Evolutionary conservation across 2,888 invertebrate genomes (phyloP), one percentile per base, ranked within the genome.

Genomic region (Strigamia maritima): DNA sequence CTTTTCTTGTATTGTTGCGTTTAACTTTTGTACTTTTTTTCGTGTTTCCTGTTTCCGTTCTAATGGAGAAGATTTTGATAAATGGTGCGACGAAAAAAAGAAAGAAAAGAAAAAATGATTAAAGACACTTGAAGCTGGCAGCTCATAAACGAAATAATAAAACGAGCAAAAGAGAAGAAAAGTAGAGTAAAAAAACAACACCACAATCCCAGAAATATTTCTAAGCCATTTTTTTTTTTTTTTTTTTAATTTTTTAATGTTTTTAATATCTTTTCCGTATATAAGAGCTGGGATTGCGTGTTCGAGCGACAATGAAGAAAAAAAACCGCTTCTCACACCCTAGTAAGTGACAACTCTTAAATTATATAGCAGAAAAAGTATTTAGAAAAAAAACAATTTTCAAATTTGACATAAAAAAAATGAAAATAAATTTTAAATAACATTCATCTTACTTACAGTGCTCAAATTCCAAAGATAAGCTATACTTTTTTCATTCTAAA

Each of bases 111-210:
- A 60, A 60, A 60, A 16, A 60, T 60, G 60, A 60, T 60, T 60
- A 60, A 60, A 60, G 60, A 24, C 60, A 60, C 60, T 60, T 60
- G 60, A 24, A 22, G 60, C 60, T 60, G 60, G 60, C 60, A 60
- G 60, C 60, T 60, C 60, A 60, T 60, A 60, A 60, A 60, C 60
- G 60, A 60, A 60, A 60, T 60, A 60, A 60, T 60, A 60, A 60
- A 60, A 60, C 24, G 60, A 60, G 19, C 60, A 60, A 60, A 60
- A 60, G 24, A n/a, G 19, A 19, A 60, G 16, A 49, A 49, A 49
- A 49, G 60, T 35, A 35, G 16, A 49, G 49, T 12, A 60, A 60
- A 60, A 60, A 60, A 60, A 16, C 22, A 8, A 60, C 60, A n/a
- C 16, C 16, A 60, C 60, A 60, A 60, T 60, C 60, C 8, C 60